Base-by-base conservation (phyloP, 2,888 invertebrate species). In the Acanthosepion pharaonis region DNA sequence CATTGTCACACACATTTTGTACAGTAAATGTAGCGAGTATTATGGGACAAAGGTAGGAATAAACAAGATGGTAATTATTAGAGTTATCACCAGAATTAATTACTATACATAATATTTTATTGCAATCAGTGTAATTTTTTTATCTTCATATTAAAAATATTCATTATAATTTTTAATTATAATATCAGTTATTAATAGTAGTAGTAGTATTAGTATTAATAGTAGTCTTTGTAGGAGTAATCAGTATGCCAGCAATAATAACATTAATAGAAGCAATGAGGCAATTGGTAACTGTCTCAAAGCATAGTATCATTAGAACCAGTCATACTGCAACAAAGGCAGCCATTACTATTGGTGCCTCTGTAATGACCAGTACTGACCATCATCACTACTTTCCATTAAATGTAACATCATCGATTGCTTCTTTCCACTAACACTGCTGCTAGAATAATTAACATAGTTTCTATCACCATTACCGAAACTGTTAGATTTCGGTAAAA, bases 331-430 rank as follows among this genome's bases (percentile, higher is more conserved):
- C n/a, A 78, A 78, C 78, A 78, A 78, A 78, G n/a, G 78, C 78
- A 33, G 78, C 78, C 78, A 78, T 78, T 78, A n/a, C 78, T 78
- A 78, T 78, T 78, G 78, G 78, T 78, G n/a, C n/a, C n/a, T 78
- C n/a, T 78, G 78, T 78, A 78, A 33, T 78, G 78, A 78, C 78
- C 78, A 78, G 33, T 78, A 33, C n/a, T 78, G 78, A 78, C n/a
- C 78, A 78, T 78, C 78, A 78, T 78, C 78, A 78, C 78, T 78
- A 78, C 5, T 78, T 15, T n/a, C n/a, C 78, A n/a, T 78, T 78
- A 78, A 78, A 78, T n/a, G 78, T 78, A 78, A 78, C 78, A n/a
- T 33, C 78, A 78, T 78, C 78, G 78, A 78, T 78, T 78, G 78
- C n/a, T 78, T 78, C 78, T 78, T 78, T 78, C 78, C 4, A n/a